Evolutionary conservation across 2,888 invertebrate genomes (phyloP).

Genomic region (Hyposoter didymator): DNA sequence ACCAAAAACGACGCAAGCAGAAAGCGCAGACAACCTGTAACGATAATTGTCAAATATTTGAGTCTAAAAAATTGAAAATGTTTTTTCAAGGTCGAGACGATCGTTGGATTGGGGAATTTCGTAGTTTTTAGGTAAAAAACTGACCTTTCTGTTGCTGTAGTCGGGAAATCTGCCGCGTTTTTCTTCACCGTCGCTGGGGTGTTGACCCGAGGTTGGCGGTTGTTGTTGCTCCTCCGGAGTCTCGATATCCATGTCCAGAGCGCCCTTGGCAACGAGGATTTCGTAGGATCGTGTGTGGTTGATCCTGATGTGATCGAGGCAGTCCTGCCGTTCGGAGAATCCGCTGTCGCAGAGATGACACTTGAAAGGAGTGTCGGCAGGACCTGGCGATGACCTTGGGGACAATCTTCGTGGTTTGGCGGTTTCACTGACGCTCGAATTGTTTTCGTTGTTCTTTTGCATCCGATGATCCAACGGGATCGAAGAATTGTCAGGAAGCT

Average conservation of each 20-base stretch:
- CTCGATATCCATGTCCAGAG: constrained; percentile 87
- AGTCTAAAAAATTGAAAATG: not conserved
- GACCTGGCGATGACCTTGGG: constrained; percentile 81
- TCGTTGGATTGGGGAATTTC: not conserved
- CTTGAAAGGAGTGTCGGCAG: constrained; percentile 92
- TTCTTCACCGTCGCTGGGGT: constrained; percentile 89
- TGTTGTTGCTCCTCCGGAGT: constrained; percentile 82
- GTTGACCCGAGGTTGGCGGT: constrained; percentile 80
- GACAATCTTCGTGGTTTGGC: constrained; percentile 77
- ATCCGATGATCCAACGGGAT: constrained; percentile 67
- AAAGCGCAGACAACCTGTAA: constrained; percentile 93
- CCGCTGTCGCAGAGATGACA: constrained; percentile 97
- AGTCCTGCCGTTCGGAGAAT: constrained; percentile 91
- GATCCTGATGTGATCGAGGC: constrained; percentile 92
- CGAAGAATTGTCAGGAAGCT: constrained; percentile 75
- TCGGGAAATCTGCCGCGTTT: constrained; percentile 93
- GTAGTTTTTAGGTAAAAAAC: constrained; percentile 33
- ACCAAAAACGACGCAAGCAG: constrained; percentile 97
- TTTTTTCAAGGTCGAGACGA: no score
- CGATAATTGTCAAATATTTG: constrained; percentile 14
- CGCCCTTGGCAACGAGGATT: constrained; percentile 92
- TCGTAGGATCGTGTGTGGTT: constrained; percentile 92
- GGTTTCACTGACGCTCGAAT: constrained; percentile 67
- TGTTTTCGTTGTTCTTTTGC: constrained; percentile 2
- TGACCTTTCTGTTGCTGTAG: constrained; percentile 93